Conservation (phyloP, 2,113 vertebrate genomes). For the Cyphomyrus discorhynchus region DNA sequence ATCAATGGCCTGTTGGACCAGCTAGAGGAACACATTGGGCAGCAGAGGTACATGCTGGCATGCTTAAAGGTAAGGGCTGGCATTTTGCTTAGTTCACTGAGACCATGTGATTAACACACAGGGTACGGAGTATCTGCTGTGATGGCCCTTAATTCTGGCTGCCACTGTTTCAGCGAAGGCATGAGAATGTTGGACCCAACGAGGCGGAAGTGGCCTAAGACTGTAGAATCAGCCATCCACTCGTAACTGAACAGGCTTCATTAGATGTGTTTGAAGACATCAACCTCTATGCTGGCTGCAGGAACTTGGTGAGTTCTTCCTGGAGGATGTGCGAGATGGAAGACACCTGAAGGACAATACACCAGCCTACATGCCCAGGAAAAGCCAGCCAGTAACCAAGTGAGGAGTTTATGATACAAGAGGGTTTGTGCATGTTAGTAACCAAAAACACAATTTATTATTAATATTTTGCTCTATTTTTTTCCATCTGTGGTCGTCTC, state of each 20-base stretch:
- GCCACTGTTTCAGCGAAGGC: not conserved
- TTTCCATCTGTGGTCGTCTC: not conserved
- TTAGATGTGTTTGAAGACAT: not conserved
- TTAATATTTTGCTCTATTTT: not conserved
- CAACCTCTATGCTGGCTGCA: constrained; percentile 29
- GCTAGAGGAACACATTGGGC: constrained; percentile 47
- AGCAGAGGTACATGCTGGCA: constrained; percentile 47
- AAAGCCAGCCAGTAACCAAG: constrained; percentile 27
- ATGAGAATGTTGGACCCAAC: not conserved
- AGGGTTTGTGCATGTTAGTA: not conserved
- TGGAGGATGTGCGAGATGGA: constrained; percentile 38
- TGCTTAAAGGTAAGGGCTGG: constrained; percentile 49
- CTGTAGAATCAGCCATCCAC: not conserved
- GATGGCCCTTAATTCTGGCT: not conserved
- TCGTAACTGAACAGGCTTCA: not conserved
- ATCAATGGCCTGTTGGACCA: constrained; percentile 49
- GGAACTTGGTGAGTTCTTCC: constrained; percentile 46
- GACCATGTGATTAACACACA: not conserved
- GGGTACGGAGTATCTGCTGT: not conserved
- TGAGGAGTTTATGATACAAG: constrained; percentile 29
- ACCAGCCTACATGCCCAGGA: constrained; percentile 54
- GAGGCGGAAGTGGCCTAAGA: not conserved
- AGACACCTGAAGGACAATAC: constrained; percentile 54
- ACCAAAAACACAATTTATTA: not conserved
- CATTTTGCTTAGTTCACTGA: not conserved